Evolutionary conservation across 2,113 vertebrate genomes (phyloP), one percentile per base, ranked within the genome.

Genomic region (Crotalus horridus): DNA sequence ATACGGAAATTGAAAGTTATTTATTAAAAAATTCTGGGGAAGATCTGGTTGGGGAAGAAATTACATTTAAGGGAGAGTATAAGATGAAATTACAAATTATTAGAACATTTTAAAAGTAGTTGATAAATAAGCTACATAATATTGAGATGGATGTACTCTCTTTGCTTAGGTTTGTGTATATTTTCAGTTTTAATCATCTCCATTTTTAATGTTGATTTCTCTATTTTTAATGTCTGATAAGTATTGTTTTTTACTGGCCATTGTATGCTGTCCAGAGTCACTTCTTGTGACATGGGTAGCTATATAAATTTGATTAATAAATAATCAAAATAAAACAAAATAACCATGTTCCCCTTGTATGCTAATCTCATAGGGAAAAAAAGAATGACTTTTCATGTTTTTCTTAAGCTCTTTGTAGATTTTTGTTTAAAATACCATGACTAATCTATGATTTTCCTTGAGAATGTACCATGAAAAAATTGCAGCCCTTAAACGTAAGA

Each of bases 391-490:
- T 94, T 93, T 93, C 29, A 3, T 91, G 90, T n/a, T 56, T 95
- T 94, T 91, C 26, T 94, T 96, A 88, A 59, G 90, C 94, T 96
- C 85, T 91, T 93, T 90, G 94, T 61, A 58, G 48, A 6, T 15
- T 33, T 13, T 95, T 94, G 15, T 89, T 91, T 53, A 96, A 51
- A 87, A 92, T 74, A 53, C 96, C 96, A 96, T 96, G 94, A 97
- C 96, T 96, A 97, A 97, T 92, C 85, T 64, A 94, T 24, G 55
- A 96, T 96, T 97, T 96, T 95, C 94, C 93, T 88, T 94, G 89
- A 91, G 89, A 96, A 95, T 64, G 90, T 58, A 96, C 96, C 96
- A 95, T 96, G 95, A 96, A 95, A 95, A 96, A 96, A 95, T 96
- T 95, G 96, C 92, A 96, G 92, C 93, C 95, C 94, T 96, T 96